Evolutionary conservation across 2,888 invertebrate species (phyloP).

Genomic region (Eupithecia abbreviata): DNA sequence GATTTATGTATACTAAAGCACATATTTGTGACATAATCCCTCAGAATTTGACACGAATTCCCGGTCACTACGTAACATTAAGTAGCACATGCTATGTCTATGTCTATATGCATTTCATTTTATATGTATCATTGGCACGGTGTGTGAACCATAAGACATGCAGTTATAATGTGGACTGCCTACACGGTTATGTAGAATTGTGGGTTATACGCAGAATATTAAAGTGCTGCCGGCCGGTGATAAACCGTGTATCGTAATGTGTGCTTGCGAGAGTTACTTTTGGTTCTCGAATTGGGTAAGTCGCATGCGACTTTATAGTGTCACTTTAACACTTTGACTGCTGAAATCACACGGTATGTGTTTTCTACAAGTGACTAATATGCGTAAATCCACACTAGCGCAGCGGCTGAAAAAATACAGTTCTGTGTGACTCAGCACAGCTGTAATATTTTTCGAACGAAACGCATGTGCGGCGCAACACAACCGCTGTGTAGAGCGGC

Average conservation of each 20-base stretch:
- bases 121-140: background rate
- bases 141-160: conserved; percentile 34
- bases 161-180: conserved; percentile 33
- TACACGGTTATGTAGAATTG: conserved; percentile 32
- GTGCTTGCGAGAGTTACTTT: conserved; percentile 48
- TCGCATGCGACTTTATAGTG: background rate
- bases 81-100: too few relatives aligned
- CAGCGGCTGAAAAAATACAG: too few relatives aligned
- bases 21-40: background rate
- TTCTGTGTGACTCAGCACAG: too few relatives aligned
- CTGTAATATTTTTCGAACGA: too few relatives aligned
- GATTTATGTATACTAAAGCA: too few relatives aligned
- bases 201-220: conserved; percentile 40
- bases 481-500: too few relatives aligned
- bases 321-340: too few relatives aligned
- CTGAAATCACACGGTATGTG: too few relatives aligned
- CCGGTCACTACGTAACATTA: background rate
- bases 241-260: conserved; percentile 63
- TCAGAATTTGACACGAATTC: background rate
- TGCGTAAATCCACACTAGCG: too few relatives aligned
- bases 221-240: conserved; percentile 50
- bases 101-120: background rate
- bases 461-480: too few relatives aligned
- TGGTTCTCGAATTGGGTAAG: conserved; percentile 44
- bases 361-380: too few relatives aligned